Base-by-base conservation (phyloP, 2,888 invertebrate genomes). In the Falcaria lacertinaria region DNA sequence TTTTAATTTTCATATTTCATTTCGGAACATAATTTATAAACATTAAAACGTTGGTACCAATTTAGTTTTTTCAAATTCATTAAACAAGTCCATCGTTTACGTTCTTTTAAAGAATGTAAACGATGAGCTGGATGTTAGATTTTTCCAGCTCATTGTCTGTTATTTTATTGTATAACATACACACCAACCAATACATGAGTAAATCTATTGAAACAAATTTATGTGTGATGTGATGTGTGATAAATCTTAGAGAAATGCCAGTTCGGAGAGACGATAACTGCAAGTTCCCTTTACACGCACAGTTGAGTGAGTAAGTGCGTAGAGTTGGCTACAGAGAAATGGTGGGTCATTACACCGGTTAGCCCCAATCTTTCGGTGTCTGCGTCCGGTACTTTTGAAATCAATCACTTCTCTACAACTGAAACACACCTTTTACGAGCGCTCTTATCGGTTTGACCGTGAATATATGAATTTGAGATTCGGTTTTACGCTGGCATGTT, bases 301-400 rank as follows among this genome's bases (percentile, higher is more conserved):
- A 7, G 40, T 43, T 42, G 19, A 34, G 44, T 40, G 19, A 34
- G 44, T 35, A 41, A 48, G 22, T 25, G 15, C 1, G 25, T 25
- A 15, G 34, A 22, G 25, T 25, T 34, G 13, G 25, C 54, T 60
- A 51, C 45, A 48, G 54, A 60, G 57, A 58, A 68, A 71, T 69
- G 63, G 57, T 11, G 42, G 41, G 47, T 57, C 64, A 59, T 73
- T 71, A 67, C 46, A 56, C 47, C 53, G 61, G 62, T 61, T 54
- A 50, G 50, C 43, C 44, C 46, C 60, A 56, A 72, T 69, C 56
- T 55, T 57, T 70, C 57, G 53, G 50, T 59, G 66, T 68, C 66
- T 54, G 48, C 47, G 42, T 44, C 44, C 54, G 57, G 54, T 54
- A 54, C 60, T 57, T 54, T 46, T 47, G 41, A 52, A 59, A 69